Evolutionary conservation across 2,888 invertebrate genomes (phyloP).

Genomic region (Protonemura montana): DNA sequence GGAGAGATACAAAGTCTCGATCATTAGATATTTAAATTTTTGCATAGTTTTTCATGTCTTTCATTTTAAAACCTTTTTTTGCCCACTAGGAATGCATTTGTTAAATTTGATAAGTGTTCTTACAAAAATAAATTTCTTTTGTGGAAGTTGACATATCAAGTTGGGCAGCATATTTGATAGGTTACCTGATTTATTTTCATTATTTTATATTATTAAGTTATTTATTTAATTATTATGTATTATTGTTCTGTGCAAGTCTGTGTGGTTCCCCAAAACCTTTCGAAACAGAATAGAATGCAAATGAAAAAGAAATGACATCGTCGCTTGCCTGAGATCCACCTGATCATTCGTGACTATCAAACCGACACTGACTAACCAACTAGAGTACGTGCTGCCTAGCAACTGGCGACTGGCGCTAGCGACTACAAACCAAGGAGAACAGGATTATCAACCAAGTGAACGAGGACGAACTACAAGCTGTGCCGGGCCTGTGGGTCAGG

Average conservation of each 20-base stretch:
- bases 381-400: too few species aligned
- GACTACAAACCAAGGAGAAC: slow-evolving; percentile 36
- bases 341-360: neutral
- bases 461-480: slow-evolving; percentile 37
- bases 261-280: slow-evolving; percentile 51
- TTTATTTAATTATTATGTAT: slow-evolving; percentile 49
- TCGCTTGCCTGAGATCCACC: slow-evolving; percentile 49
- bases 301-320: slow-evolving; percentile 34
- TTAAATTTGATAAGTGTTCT: slow-evolving; percentile 53
- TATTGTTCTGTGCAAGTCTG: slow-evolving; percentile 52
- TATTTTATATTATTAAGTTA: slow-evolving; percentile 51
- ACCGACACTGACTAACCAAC: neutral
- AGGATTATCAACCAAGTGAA: slow-evolving; percentile 42
- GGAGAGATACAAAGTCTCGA: slow-evolving; percentile 51
- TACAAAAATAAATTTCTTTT: slow-evolving; percentile 53
- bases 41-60: slow-evolving; percentile 51
- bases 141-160: slow-evolving; percentile 53
- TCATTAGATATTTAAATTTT: slow-evolving; percentile 50
- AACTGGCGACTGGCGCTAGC: too few species aligned
- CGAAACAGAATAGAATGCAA: slow-evolving; percentile 43
- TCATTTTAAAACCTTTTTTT: slow-evolving; percentile 52
- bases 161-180: slow-evolving; percentile 53
- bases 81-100: slow-evolving; percentile 53
- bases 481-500: neutral
- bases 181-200: slow-evolving; percentile 52